These are phyloP conservation scores for Drosophila paucipuncta DNA, from an alignment of 2,888 invertebrate genomes.

Conservation along the genomic window DNA sequence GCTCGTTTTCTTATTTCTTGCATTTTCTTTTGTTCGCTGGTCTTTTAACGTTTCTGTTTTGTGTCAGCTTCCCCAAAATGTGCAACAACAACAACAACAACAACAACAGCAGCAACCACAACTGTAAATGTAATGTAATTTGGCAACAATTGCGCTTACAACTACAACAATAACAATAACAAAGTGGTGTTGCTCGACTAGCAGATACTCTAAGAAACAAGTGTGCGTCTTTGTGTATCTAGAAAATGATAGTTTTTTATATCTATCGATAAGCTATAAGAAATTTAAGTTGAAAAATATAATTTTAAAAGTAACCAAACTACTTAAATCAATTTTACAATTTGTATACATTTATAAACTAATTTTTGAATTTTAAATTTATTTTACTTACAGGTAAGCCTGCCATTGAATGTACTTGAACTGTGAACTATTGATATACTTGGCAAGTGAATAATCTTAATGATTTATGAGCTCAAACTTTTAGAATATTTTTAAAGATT, in stretches of 20 bases:
- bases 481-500: not conserved
- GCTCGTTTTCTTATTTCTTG: constrained; percentile 16
- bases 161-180: constrained; percentile 7
- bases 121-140: constrained; percentile 21
- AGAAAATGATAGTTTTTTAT: too few species aligned
- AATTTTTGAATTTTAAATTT: not conserved
- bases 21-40: constrained; percentile 39
- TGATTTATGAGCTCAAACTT: not conserved
- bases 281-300: too few species aligned
- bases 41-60: constrained; percentile 56
- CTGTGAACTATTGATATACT: not conserved
- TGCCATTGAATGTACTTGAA: not conserved
- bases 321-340: not conserved
- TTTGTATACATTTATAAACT: not conserved
- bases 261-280: not conserved
- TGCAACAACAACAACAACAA: constrained; percentile 6
- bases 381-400: constrained; percentile 51
- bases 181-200: not conserved
- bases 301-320: not conserved
- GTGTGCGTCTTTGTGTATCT: not conserved
- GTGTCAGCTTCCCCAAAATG: constrained; percentile 40
- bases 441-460: not conserved
- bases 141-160: constrained; percentile 41
- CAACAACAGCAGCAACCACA: not conserved
- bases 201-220: not conserved